phyloP scores from a whole-genome alignment of 2,888 invertebrate species.

The Leptopilina drosophilae region DNA sequence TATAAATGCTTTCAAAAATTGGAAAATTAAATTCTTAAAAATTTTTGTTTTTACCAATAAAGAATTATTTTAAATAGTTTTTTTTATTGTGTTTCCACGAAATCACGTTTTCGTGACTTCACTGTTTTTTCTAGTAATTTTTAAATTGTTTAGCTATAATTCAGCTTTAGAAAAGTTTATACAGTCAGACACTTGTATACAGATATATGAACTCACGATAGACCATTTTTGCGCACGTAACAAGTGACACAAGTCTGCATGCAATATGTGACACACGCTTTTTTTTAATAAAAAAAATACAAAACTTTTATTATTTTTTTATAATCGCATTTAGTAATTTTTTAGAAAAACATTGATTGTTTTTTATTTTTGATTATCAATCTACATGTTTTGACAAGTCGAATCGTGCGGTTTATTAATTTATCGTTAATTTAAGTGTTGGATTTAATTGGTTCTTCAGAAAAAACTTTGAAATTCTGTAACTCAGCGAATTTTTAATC shows the following conservation, averaged over 20 bases:
- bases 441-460: no score
- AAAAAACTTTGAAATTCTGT: no score
- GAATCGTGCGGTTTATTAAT: no score
- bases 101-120: background rate
- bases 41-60: no score
- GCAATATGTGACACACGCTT: constrained; percentile 19
- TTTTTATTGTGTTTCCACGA: background rate
- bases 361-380: no score
- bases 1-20: background rate
- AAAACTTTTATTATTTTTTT: background rate
- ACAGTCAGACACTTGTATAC: no score
- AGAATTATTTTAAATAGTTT: no score
- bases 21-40: background rate
- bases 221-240: constrained; percentile 3
- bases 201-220: background rate
- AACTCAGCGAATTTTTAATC: no score
- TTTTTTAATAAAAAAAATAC: background rate
- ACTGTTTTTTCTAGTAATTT: constrained; percentile 4
- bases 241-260: constrained; percentile 3
- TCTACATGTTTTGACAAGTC: no score
- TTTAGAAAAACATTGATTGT: no score
- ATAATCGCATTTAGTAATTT: no score
- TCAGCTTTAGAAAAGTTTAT: background rate
- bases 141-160: constrained; percentile 18
- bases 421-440: no score